phyloP scores from a whole-genome alignment of 92 coral and sea anemone species.

The Chrysogorgia sp. region DNA sequence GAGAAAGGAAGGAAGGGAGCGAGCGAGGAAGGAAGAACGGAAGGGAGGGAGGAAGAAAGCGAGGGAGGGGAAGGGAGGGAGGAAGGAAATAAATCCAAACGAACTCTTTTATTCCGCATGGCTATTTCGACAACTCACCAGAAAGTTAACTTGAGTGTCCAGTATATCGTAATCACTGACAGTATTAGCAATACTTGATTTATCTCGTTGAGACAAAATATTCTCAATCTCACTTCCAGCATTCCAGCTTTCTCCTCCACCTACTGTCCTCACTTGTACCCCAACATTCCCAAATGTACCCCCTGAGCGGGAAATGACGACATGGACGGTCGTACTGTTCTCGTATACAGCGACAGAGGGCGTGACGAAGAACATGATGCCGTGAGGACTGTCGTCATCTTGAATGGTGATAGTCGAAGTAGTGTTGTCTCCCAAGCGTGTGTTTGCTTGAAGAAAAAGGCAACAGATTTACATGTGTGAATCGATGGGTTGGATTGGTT shows the following conservation, averaged over 20 bases:
- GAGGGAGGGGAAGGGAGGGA: neutral
- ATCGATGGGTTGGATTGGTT: no score
- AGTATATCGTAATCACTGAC: conserved; percentile 73
- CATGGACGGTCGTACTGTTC: conserved; percentile 69
- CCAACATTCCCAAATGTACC: conserved; percentile 90
- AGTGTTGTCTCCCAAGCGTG: conserved; percentile 75
- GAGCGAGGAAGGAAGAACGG: neutral
- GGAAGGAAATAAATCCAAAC: neutral
- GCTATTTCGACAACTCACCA: conserved; percentile 53
- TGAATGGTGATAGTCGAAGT: conserved; percentile 69
- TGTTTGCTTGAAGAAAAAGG: conserved; percentile 52
- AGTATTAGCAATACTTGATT: conserved; percentile 69
- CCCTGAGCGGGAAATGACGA: conserved; percentile 75
- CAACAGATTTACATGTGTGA: no score
- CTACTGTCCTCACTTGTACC: conserved; percentile 85
- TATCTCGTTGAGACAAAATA: conserved; percentile 58
- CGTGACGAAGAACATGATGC: conserved; percentile 72
- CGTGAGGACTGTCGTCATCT: conserved; percentile 90
- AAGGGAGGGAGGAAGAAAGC: neutral
- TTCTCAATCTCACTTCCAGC: conserved; percentile 60
- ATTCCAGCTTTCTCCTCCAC: conserved; percentile 91
- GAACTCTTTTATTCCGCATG: neutral
- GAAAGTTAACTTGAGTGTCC: conserved; percentile 57
- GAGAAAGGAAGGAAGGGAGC: neutral
- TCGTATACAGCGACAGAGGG: conserved; percentile 68